Percentiles rank a stretch among this genome's conserved stretches.
Evolutionary conservation across 2,113 vertebrate species (phyloP).

Genomic region (Lepus timidus): DNA sequence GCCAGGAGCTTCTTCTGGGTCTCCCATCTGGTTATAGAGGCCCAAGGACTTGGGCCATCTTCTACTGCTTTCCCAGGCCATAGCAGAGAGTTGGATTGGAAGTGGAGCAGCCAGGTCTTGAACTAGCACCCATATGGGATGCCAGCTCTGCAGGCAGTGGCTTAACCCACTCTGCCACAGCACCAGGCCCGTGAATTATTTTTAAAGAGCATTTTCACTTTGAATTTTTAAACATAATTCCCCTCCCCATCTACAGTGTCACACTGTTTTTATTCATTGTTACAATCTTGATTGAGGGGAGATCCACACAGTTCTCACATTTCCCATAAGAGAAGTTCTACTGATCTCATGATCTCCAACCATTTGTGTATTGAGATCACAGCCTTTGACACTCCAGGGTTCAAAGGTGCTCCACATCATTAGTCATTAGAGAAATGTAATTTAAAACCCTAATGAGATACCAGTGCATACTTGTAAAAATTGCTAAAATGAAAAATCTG

Average conservation of each 20-base stretch:
- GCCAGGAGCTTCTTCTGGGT: too few relatives aligned
- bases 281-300: not conserved
- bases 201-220: constrained; percentile 21
- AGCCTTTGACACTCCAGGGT: not conserved
- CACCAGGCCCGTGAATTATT: too few relatives aligned
- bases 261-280: not conserved
- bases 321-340: not conserved
- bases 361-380: not conserved
- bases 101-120: too few relatives aligned
- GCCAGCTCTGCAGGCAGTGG: too few relatives aligned
- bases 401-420: not conserved
- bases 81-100: too few relatives aligned
- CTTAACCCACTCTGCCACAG: too few relatives aligned
- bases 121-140: too few relatives aligned
- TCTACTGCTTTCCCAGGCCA: too few relatives aligned
- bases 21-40: too few relatives aligned
- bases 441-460: not conserved
- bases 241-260: not conserved
- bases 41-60: too few relatives aligned
- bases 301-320: not conserved
- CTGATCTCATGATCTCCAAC: not conserved
- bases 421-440: constrained; percentile 12
- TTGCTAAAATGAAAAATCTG: not conserved
- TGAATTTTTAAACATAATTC: not conserved
- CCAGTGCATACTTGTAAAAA: not conserved